Evolutionary conservation across 2,888 invertebrate species (phyloP), one percentile per base, ranked within the genome.

Genomic region (Xestia rhomboidea): DNA sequence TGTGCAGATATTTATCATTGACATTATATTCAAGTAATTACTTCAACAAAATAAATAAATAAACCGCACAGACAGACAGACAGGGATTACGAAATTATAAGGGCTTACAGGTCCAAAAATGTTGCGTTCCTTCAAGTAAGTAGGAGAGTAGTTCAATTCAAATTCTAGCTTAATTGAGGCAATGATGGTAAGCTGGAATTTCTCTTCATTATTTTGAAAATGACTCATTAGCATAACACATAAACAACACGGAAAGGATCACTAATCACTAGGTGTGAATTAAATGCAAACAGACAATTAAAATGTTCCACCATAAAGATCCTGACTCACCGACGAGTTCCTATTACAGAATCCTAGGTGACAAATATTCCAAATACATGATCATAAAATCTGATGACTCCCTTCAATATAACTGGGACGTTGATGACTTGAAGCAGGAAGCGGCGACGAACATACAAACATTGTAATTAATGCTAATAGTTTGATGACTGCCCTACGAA

Each of bases 381-480:
- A 8, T 75, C 71, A 69, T 73, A 84, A 81, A 77, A 84, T 51
- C 2, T 0, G 68, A 76, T 89, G 64, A 67, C 64, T 87, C 87
- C 64, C 73, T 89, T 76, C 73, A 57, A 64, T 76, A 77, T 86
- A 83, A 79, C 34, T 24, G 66, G 64, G 57, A 54, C 69, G 60
- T 49, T 68, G 82, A 76, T 81, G 76, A 67, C 76, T 76, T 73
- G 44, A 46, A 93, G 90, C 91, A 95, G 95, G 95, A 95, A 95
- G 93, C 94, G 93, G 93, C 88, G 91, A 90, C 85, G 88, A 85
- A 92, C 92, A 91, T 90, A 93, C 93, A 92, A 92, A 93, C 92
- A 89, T 87, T 89, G 89, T 91, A 94, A 95, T 95, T 95, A 94
- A 93, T 93, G 92, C 90, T 94, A 94, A 95, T 93, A 87, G 91